Base-by-base conservation (phyloP, 2,113 vertebrate genomes). In the Acanthochromis polyacanthus region DNA sequence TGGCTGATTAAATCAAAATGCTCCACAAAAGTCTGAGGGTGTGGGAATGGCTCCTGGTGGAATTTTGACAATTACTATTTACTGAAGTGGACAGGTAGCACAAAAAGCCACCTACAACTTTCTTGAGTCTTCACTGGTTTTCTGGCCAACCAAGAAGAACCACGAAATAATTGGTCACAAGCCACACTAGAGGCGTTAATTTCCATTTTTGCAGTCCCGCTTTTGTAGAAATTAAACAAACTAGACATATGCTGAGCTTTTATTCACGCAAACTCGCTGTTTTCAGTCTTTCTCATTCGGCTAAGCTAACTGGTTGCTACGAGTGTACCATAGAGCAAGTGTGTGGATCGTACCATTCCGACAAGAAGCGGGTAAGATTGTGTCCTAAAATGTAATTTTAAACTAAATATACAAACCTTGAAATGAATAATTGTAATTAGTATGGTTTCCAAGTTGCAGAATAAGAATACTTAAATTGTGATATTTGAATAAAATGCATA, bases 351-450 rank as follows among this genome's bases (percentile, higher is more conserved):
- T 43, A 14, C 40, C 4, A 7, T 10, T 56, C 38, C 16, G 14
- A 16, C 57, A 62, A 43, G 20, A 78, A 80, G 50, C 6, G 9
- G 62, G n/a, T 62, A 38, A 70, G n/a, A 1, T 1, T 32, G 45
- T 30, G 9, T 73, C 36, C 53, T 12, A 23, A 74, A 76, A 50
- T 65, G 32, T 72, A 2, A 4, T 19, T 63, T 25, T 12, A 71
- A 43, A 50, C 23, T 38, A 65, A 66, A 74, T 70, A 84, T 78
- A 61, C 23, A 75, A 79, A 71, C 60, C 55, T 55, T 69, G 45
- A 53, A 64, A 60, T 64, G 22, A 52, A 56, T 63, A 22, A 65
- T 53, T 86, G 78, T 81, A 78, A 79, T 79, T 62, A 53, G 40
- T 53, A 59, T 85, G 22, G 30, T 76, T 59, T 63, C 60, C 23